Evolutionary conservation across 2,113 vertebrate genomes (phyloP).

Genomic region (Cyprinodon variegatus): DNA sequence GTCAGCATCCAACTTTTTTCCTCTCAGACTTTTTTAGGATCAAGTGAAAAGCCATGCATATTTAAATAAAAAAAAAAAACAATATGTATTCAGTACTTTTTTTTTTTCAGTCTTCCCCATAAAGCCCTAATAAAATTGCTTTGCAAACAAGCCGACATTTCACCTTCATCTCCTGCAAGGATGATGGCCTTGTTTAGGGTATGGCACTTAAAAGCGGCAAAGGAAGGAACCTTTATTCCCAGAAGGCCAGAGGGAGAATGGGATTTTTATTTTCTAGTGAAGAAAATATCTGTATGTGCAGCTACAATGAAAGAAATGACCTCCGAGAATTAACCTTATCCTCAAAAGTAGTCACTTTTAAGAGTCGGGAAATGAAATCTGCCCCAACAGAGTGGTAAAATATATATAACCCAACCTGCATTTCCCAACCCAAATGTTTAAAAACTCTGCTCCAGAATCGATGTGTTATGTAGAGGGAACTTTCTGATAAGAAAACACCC

Average conservation of each 20-base stretch:
- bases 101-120: not conserved
- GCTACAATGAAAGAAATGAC: conserved; percentile 19
- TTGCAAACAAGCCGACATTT: conserved; percentile 25
- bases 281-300: conserved; percentile 31
- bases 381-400: conserved; percentile 27
- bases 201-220: conserved; percentile 59
- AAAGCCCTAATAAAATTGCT: conserved; percentile 41
- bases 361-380: conserved; percentile 23
- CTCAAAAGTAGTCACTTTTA: conserved; percentile 34
- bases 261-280: conserved; percentile 24
- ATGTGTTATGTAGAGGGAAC: conserved; percentile 23
- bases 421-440: conserved; percentile 17
- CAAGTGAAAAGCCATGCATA: not conserved
- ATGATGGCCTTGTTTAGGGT: conserved; percentile 57
- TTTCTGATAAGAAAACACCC: conserved; percentile 7
- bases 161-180: conserved; percentile 31
- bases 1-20: not conserved
- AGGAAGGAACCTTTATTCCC: conserved; percentile 46
- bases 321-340: conserved; percentile 55
- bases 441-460: conserved; percentile 21
- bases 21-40: not conserved
- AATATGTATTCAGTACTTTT: not conserved
- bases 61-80: not conserved
- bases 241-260: conserved; percentile 19
- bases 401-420: conserved; percentile 35